Conservation (phyloP, 1,140 invertebrate species). For the Temnothorax longispinosus region DNA sequence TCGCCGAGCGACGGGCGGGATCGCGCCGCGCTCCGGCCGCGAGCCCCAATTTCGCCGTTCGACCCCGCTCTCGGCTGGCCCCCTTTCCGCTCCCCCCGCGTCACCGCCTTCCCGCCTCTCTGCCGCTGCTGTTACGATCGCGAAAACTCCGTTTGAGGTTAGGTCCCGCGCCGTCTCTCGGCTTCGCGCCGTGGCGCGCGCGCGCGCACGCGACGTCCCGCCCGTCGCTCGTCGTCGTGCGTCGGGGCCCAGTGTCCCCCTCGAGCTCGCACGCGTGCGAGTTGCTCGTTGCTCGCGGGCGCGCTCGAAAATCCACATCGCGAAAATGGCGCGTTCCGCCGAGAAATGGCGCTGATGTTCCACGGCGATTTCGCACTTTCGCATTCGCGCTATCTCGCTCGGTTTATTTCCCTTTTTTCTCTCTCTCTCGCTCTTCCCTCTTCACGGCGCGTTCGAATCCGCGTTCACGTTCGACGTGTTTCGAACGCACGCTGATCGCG, state of each 20-base stretch:
- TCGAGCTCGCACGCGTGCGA: no score
- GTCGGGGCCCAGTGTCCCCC: not conserved
- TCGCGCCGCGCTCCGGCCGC: no score
- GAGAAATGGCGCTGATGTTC: constrained; percentile 85
- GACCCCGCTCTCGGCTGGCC: not conserved
- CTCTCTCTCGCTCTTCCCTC: not conserved
- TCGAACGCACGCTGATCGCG: not conserved
- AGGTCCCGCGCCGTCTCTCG: not conserved
- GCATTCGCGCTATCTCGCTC: constrained; percentile 74
- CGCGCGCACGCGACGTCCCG: not conserved
- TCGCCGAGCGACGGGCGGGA: no score
- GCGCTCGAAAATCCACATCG: constrained; percentile 75
- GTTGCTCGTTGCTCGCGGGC: no score
- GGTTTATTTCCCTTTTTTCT: constrained; percentile 8
- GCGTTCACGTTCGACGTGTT: not conserved
- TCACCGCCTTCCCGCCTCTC: not conserved
- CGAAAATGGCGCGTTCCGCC: constrained; percentile 86
- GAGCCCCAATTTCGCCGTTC: not conserved
- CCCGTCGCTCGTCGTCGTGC: not conserved
- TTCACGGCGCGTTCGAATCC: constrained; percentile 58
- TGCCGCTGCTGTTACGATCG: not conserved
- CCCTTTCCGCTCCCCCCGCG: not conserved
- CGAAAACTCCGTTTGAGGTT: constrained; percentile 40
- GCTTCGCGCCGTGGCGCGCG: no score
- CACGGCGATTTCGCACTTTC: constrained; percentile 72